Conservation (phyloP, 2,797 vertebrate species). For the Scolopax bukidnonensis region DNA sequence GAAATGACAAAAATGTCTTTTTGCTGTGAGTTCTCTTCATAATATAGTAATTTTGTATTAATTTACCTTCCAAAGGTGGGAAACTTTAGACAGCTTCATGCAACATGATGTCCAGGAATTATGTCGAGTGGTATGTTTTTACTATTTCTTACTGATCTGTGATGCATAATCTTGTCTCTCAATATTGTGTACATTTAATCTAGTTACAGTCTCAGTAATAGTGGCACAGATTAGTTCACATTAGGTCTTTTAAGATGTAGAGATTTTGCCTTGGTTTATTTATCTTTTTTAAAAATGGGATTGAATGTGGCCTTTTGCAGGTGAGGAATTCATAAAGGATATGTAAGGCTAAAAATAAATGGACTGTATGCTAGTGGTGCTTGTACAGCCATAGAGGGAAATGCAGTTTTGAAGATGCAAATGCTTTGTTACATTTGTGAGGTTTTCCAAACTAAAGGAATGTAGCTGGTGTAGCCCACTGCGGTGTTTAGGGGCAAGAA, state of each 20-base stretch:
- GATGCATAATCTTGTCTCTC: background rate
- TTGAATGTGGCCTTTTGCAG: background rate
- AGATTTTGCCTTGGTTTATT: background rate
- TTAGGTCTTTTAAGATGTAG: background rate
- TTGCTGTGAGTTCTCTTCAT: background rate
- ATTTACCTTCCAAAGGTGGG: conserved; percentile 87
- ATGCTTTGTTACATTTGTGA: background rate
- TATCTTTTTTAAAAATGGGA: background rate
- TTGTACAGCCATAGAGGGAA: background rate
- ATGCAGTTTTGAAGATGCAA: background rate
- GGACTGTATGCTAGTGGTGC: background rate
- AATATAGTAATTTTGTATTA: background rate
- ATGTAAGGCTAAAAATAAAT: background rate
- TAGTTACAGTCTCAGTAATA: background rate
- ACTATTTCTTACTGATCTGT: background rate
- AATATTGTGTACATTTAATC: background rate
- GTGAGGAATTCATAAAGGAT: background rate
- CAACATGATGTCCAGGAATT: conserved; percentile 98
- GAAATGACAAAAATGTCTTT: background rate
- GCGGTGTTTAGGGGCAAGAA: background rate
- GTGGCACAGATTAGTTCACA: background rate
- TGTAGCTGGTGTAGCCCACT: background rate
- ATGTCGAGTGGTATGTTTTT: conserved; percentile 95
- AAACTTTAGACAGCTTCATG: conserved; percentile 99
- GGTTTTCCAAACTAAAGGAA: background rate